Conservation (phyloP, 2,888 invertebrate species). For the Eupithecia exiguata region DNA sequence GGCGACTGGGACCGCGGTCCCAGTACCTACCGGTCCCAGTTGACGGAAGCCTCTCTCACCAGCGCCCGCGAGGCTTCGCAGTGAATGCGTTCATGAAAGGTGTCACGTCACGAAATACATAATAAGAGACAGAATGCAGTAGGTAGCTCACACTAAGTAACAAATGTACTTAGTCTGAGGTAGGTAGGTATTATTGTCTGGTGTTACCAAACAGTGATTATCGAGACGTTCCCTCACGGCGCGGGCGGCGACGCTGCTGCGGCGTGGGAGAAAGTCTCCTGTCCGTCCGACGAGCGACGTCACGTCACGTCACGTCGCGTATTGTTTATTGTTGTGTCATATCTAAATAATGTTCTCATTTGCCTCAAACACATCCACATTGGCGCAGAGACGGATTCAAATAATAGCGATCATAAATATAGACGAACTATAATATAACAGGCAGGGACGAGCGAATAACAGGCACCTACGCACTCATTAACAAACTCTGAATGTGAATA, state of each 20-base stretch:
- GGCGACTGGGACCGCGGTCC: too few relatives aligned
- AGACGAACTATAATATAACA: too few relatives aligned
- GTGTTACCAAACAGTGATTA: not conserved
- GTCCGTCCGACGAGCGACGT: not conserved
- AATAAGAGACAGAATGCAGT: too few relatives aligned
- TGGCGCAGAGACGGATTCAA: not conserved
- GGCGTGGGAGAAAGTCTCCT: not conserved
- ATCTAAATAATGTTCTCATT: not conserved
- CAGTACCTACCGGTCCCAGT: too few relatives aligned
- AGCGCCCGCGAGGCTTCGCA: too few relatives aligned
- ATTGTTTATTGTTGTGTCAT: conserved; percentile 30
- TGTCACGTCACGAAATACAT: too few relatives aligned
- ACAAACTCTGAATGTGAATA: not conserved
- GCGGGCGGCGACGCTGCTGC: not conserved
- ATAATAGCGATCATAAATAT: not conserved
- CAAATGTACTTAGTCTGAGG: too few relatives aligned
- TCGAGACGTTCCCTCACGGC: not conserved
- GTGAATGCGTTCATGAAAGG: too few relatives aligned
- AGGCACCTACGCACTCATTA: too few relatives aligned
- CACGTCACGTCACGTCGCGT: not conserved
- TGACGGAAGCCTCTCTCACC: too few relatives aligned
- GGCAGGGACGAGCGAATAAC: too few relatives aligned
- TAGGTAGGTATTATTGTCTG: not conserved
- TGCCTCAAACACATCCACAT: not conserved
- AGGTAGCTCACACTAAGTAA: too few relatives aligned